Conservation (phyloP, 2,113 vertebrate species). For the Halichoeres trimaculatus region DNA sequence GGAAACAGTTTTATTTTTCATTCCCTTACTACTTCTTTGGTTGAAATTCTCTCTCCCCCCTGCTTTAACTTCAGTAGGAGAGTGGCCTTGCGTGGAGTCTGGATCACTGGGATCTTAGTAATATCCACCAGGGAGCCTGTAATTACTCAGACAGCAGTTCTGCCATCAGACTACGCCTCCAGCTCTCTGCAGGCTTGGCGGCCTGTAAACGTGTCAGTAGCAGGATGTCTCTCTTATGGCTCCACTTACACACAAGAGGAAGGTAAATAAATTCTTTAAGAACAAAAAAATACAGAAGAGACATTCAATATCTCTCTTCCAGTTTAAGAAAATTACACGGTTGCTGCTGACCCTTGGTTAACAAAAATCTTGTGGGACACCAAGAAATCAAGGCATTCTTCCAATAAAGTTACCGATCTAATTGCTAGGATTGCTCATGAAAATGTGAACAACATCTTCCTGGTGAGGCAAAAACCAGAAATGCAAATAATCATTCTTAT, state of each 20-base stretch:
- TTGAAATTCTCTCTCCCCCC: constrained; percentile 29
- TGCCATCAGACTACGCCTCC: constrained; percentile 81
- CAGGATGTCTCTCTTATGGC: constrained; percentile 60
- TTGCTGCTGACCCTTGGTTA: neutral
- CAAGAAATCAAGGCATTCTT: too few species aligned
- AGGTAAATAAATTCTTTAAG: constrained; percentile 17
- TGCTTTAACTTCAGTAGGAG: constrained; percentile 64
- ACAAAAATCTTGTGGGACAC: too few species aligned
- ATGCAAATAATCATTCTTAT: too few species aligned
- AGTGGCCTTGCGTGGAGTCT: constrained; percentile 71
- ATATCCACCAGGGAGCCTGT: constrained; percentile 86
- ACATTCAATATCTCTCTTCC: constrained; percentile 7
- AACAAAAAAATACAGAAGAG: constrained; percentile 22
- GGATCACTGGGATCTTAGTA: constrained; percentile 82
- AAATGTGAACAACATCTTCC: too few species aligned
- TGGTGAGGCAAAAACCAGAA: too few species aligned
- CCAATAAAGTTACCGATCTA: too few species aligned
- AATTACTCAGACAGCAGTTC: constrained; percentile 86
- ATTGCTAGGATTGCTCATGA: too few species aligned
- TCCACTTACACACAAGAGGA: constrained; percentile 32
- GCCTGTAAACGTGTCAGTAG: constrained; percentile 78
- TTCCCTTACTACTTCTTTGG: constrained; percentile 62
- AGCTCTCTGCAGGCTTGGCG: constrained; percentile 62
- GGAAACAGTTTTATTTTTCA: constrained; percentile 48
- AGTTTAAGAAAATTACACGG: constrained; percentile 3